Conservation (phyloP, 2,113 vertebrate genomes). For the Scatophagus argus region DNA sequence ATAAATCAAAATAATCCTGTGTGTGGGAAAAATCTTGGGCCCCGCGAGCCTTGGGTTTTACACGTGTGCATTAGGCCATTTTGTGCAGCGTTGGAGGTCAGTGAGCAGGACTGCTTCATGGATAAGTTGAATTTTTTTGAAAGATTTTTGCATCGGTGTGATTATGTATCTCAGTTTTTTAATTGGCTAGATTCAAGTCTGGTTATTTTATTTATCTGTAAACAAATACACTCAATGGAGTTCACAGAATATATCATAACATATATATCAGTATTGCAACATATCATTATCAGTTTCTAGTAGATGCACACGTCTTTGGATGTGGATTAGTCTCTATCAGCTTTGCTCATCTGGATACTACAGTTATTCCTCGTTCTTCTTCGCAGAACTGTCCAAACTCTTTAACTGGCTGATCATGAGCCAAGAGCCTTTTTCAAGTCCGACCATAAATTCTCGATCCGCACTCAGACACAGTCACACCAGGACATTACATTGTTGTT, state of each 20-base stretch:
- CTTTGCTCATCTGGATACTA: not conserved
- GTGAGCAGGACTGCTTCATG: not conserved
- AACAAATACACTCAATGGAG: not conserved
- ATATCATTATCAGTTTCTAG: not conserved
- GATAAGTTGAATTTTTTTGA: not conserved
- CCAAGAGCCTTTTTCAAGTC: not conserved
- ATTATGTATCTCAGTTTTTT: not conserved
- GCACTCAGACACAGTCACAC: not conserved
- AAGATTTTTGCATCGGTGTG: not conserved
- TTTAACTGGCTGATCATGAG: not conserved
- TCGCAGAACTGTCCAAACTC: not conserved
- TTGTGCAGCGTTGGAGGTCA: not conserved
- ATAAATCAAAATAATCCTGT: not conserved
- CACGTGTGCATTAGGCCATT: not conserved
- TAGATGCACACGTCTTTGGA: not conserved
- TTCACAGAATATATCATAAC: not conserved
- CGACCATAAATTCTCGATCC: not conserved
- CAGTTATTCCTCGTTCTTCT: not conserved
- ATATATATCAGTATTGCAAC: not conserved
- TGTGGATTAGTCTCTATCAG: not conserved
- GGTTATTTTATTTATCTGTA: too few species aligned
- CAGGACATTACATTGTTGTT: slow-evolving; percentile 17
- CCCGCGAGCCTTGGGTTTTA: not conserved
- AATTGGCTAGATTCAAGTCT: not conserved
- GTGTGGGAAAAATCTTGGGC: not conserved